phyloP scores from a whole-genome alignment of 2,797 vertebrate species.

The Pantherophis alleghaniensis region DNA sequence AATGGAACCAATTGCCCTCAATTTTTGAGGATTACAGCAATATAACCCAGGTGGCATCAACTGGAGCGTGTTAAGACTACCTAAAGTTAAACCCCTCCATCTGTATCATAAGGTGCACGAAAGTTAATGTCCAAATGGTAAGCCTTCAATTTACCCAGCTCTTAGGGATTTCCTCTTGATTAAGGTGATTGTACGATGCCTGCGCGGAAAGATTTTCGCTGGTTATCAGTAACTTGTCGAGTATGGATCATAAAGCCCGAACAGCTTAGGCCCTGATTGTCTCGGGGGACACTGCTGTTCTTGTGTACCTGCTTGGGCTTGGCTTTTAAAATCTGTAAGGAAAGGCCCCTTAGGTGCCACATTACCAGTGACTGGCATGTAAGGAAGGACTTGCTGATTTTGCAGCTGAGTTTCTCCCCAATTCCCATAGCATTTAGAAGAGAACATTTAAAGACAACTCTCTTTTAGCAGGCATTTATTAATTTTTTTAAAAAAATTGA shows the following conservation, averaged over 20 bases:
- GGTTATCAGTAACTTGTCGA: not conserved
- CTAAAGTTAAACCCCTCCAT: not conserved
- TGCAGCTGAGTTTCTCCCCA: not conserved
- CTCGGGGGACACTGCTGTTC: not conserved
- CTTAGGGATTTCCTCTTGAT: not conserved
- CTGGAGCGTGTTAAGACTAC: not conserved
- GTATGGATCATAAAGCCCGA: not conserved
- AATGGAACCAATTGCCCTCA: not conserved
- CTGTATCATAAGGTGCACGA: not conserved
- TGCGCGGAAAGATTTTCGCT: not conserved
- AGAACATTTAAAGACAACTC: not conserved
- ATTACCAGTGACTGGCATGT: not conserved
- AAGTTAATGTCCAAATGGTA: not conserved
- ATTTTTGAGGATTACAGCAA: not conserved
- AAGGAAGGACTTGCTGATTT: not conserved
- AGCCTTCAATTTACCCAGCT: not conserved
- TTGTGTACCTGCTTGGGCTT: not conserved
- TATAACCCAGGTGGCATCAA: not conserved
- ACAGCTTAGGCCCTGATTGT: not conserved
- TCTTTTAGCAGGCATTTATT: not conserved
- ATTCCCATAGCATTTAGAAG: not conserved
- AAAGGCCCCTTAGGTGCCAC: not conserved
- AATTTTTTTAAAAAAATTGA: not conserved
- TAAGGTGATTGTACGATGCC: not conserved
- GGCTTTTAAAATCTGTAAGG: not conserved